Percentiles rank a stretch among this genome's conserved stretches.
These are phyloP conservation scores for Heliocidaris erythrogramma DNA, from an alignment of 35 echinoderm and acorn worm species.

Conservation along the genomic window DNA sequence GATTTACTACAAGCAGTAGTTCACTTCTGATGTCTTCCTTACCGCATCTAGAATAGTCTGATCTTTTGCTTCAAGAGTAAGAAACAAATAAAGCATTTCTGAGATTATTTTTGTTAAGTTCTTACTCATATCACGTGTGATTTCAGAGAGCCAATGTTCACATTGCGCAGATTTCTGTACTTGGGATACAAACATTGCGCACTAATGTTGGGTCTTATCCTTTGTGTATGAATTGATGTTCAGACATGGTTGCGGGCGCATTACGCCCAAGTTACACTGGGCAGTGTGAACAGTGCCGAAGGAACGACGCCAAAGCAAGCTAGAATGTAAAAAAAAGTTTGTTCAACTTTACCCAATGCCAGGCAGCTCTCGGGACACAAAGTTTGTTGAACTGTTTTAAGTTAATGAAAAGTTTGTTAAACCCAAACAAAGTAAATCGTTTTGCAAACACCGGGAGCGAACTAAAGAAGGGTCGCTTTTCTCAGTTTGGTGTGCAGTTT, in stretches of 20 bases:
- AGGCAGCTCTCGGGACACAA: not conserved
- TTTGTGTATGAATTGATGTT: too few relatives aligned
- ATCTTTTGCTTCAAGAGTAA: not conserved
- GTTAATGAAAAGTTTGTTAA: not conserved
- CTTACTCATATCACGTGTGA: not conserved
- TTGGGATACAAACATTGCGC: too few relatives aligned
- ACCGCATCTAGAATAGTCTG: not conserved
- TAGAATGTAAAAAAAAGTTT: not conserved
- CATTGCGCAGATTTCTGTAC: not conserved
- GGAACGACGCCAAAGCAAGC: not conserved
- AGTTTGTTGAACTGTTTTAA: not conserved
- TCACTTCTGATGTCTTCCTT: not conserved
- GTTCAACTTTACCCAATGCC: not conserved
- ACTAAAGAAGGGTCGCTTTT: too few relatives aligned
- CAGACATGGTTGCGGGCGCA: too few relatives aligned
- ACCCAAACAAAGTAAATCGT: not conserved
- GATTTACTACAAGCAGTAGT: not conserved
- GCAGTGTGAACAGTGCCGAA: not conserved
- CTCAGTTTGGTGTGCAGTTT: too few relatives aligned
- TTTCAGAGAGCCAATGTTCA: not conserved
- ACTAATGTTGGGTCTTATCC: too few relatives aligned
- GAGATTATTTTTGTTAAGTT: not conserved
- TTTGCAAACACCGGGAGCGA: not conserved
- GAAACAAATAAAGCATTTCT: not conserved
- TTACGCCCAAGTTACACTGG: too few relatives aligned